phyloP scores from a whole-genome alignment of 2,113 vertebrate species.

The Labeo rohita region DNA sequence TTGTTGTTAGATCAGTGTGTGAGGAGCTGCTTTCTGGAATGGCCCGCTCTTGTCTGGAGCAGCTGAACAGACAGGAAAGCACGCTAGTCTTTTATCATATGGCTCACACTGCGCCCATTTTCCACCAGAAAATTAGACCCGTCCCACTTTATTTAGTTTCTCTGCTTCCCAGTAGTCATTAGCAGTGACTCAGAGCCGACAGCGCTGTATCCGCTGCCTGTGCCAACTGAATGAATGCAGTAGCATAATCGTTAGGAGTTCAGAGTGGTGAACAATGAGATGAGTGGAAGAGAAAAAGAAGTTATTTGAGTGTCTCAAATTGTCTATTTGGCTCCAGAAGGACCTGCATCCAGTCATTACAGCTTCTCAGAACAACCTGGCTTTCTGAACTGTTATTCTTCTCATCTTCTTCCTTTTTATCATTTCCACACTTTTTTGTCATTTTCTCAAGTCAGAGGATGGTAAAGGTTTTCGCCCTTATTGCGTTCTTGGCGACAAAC shows the following conservation, averaged over 20 bases:
- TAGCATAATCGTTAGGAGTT: background rate
- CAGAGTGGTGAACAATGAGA: background rate
- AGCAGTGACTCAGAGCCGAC: conserved; percentile 8
- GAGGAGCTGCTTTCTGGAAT: background rate
- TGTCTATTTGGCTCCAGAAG: conserved; percentile 8
- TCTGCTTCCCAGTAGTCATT: conserved; percentile 20
- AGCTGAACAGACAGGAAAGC: background rate
- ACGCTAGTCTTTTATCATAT: background rate
- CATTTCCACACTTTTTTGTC: background rate
- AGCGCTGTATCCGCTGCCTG: background rate
- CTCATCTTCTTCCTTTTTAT: background rate
- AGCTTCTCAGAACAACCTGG: background rate
- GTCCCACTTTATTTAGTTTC: background rate
- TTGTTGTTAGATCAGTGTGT: background rate
- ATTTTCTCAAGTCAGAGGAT: background rate
- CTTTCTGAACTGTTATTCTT: background rate
- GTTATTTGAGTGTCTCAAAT: conserved; percentile 13
- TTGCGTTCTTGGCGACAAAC: background rate
- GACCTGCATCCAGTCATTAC: conserved; percentile 16
- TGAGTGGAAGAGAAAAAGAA: background rate
- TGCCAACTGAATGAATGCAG: conserved; percentile 26
- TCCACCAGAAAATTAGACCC: background rate
- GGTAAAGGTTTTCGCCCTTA: background rate
- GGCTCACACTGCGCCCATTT: background rate
- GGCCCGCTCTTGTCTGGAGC: background rate